Conservation (phyloP, 1,140 invertebrate genomes). For the Physella acuta region DNA sequence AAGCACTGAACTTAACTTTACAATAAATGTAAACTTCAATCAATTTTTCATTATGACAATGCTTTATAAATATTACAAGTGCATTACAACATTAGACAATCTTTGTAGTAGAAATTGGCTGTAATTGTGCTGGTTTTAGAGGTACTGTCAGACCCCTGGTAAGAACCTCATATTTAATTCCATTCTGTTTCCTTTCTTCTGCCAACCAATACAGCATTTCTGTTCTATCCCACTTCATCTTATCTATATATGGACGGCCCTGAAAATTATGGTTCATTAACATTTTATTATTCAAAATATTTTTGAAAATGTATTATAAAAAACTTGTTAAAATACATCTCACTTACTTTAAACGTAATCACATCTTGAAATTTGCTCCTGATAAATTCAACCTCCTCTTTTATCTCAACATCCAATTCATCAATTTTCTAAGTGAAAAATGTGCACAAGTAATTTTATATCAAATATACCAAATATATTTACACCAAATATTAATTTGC, state of each 20-base stretch:
- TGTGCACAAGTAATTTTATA: too few species aligned
- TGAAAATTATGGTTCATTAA: slow-evolving; percentile 24
- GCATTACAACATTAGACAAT: too few species aligned
- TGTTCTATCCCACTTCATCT: slow-evolving; percentile 60
- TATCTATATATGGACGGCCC: slow-evolving; percentile 58
- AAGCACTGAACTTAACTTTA: too few species aligned
- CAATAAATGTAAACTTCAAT: too few species aligned
- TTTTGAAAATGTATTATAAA: background rate
- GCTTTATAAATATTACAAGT: too few species aligned
- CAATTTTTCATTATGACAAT: too few species aligned
- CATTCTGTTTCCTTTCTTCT: slow-evolving; percentile 57
- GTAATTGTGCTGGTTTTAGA: slow-evolving; percentile 34
- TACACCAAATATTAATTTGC: too few species aligned
- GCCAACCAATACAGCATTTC: slow-evolving; percentile 61
- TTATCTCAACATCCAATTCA: slow-evolving; percentile 43
- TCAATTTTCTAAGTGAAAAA: slow-evolving; percentile 60
- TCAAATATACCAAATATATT: too few species aligned
- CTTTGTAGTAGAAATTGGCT: slow-evolving; percentile 27
- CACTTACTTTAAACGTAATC: slow-evolving; percentile 54
- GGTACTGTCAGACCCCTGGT: slow-evolving; percentile 32
- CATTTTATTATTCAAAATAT: background rate
- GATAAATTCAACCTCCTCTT: slow-evolving; percentile 46
- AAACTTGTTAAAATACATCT: background rate
- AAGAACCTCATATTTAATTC: slow-evolving; percentile 49
- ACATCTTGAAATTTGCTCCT: slow-evolving; percentile 47